Conservation (phyloP, 1,140 invertebrate genomes). For the Zaprionus ghesquierei region DNA sequence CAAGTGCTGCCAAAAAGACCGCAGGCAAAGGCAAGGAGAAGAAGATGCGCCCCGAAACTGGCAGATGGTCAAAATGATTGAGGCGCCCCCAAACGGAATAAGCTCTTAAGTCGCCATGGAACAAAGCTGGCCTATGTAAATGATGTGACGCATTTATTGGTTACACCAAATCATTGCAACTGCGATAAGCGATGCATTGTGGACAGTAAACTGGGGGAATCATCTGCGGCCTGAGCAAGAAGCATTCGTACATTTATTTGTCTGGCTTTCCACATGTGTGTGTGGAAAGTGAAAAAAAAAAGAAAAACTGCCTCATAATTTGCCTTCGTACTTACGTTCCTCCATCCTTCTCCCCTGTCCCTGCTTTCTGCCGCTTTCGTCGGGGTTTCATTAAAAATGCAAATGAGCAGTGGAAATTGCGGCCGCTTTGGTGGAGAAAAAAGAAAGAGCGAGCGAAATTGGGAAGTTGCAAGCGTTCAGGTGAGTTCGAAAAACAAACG, state of each 20-base stretch:
- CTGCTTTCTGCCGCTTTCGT: slow-evolving; percentile 31
- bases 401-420: slow-evolving; percentile 74
- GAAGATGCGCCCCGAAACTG: slow-evolving; percentile 24
- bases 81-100: slow-evolving; percentile 39
- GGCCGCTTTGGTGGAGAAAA: slow-evolving; percentile 34
- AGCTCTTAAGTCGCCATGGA: slow-evolving; percentile 51
- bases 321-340: slow-evolving; percentile 38
- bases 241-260: slow-evolving; percentile 41
- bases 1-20: slow-evolving; percentile 51
- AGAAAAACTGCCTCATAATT: slow-evolving; percentile 53
- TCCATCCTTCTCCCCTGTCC: slow-evolving; percentile 8
- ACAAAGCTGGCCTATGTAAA: slow-evolving; percentile 61
- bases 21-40: slow-evolving; percentile 48
- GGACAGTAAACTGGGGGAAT: no score
- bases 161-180: slow-evolving; percentile 36
- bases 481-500: slow-evolving; percentile 47
- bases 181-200: slow-evolving; percentile 45
- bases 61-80: slow-evolving; percentile 51
- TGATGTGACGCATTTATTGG: slow-evolving; percentile 67
- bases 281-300: slow-evolving; percentile 5
- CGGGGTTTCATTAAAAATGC: slow-evolving; percentile 73
- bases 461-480: slow-evolving; percentile 34
- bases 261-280: slow-evolving; percentile 19
- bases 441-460: slow-evolving; percentile 6
- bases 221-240: slow-evolving; percentile 32